Conservation (phyloP, 2,888 invertebrate genomes). For the Physocephala rufipes region DNA sequence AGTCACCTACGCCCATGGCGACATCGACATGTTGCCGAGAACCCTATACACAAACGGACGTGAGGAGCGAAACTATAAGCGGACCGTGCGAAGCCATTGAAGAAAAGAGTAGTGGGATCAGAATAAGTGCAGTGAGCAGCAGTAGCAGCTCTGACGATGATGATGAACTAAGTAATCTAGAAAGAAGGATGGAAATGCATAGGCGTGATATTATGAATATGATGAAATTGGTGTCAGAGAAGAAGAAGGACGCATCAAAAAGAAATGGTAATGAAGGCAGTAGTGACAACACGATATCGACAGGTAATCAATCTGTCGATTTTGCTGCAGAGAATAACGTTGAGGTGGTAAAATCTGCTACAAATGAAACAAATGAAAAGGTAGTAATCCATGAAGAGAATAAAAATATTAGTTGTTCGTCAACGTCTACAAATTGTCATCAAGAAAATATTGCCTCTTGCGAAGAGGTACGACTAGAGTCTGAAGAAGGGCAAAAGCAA, state of each 20-base stretch:
- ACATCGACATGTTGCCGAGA: constrained; percentile 8
- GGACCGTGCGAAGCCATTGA: constrained; percentile 13
- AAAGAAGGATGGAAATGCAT: constrained; percentile 42
- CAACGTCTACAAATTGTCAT: background rate
- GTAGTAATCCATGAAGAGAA: background rate
- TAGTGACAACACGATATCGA: background rate
- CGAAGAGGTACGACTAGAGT: constrained; percentile 21
- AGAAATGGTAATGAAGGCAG: constrained; percentile 14
- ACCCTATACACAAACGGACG: constrained; percentile 6
- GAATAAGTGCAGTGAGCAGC: constrained; percentile 56
- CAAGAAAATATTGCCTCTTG: background rate
- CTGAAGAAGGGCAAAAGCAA: constrained; percentile 11
- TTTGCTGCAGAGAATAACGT: too few species aligned
- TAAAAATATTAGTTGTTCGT: background rate
- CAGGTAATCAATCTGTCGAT: too few species aligned
- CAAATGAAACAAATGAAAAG: background rate
- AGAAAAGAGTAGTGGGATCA: constrained; percentile 31
- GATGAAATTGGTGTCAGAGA: constrained; percentile 59
- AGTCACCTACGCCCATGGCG: constrained; percentile 46
- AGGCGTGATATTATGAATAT: constrained; percentile 52
- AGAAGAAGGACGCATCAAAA: constrained; percentile 43
- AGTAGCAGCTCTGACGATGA: constrained; percentile 58
- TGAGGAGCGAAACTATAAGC: background rate
- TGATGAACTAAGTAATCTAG: constrained; percentile 49
- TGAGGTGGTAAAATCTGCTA: too few species aligned